Evolutionary conservation across 1,140 invertebrate species (phyloP).

Genomic region (Brachionus paranguensis): DNA sequence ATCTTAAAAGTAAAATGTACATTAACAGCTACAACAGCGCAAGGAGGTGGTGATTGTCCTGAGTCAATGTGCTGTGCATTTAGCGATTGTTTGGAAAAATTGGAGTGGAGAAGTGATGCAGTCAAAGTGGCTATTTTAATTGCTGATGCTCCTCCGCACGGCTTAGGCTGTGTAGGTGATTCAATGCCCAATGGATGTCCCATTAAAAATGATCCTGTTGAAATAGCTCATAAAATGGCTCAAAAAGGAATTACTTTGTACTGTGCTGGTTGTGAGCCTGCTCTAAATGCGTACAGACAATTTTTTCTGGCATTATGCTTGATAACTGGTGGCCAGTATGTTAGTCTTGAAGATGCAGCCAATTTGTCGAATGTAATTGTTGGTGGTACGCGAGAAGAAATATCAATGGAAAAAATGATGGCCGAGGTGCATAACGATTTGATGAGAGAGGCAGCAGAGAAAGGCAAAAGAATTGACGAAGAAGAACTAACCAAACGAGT

Average conservation of each 20-base stretch:
- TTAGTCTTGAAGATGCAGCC: not conserved
- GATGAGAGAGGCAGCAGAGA: not conserved
- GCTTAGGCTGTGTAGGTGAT: constrained; percentile 1
- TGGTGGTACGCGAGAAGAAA: constrained; percentile 16
- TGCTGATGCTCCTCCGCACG: constrained; percentile 40
- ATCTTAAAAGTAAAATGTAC: not conserved
- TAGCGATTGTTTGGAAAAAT: not conserved
- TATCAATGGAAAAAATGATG: constrained; percentile 29
- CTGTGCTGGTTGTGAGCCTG: not conserved
- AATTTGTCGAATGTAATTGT: constrained; percentile 15
- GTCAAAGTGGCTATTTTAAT: constrained; percentile 32
- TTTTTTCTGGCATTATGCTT: constrained; percentile 20
- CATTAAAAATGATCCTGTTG: constrained; percentile 32
- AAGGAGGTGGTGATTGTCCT: constrained; percentile 9
- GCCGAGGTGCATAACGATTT: constrained; percentile 31
- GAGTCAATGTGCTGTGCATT: constrained; percentile 6
- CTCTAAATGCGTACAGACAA: not conserved
- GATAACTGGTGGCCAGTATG: constrained; percentile 40
- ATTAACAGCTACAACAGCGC: not conserved
- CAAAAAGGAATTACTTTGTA: constrained; percentile 21
- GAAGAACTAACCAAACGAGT: constrained; percentile 6
- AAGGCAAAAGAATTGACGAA: constrained; percentile 1
- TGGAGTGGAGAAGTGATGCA: constrained; percentile 32
- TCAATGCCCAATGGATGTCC: constrained; percentile 17
- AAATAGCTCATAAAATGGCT: constrained; percentile 26